phyloP scores from a whole-genome alignment of 2,113 vertebrate species.

The Sialia sialis region DNA sequence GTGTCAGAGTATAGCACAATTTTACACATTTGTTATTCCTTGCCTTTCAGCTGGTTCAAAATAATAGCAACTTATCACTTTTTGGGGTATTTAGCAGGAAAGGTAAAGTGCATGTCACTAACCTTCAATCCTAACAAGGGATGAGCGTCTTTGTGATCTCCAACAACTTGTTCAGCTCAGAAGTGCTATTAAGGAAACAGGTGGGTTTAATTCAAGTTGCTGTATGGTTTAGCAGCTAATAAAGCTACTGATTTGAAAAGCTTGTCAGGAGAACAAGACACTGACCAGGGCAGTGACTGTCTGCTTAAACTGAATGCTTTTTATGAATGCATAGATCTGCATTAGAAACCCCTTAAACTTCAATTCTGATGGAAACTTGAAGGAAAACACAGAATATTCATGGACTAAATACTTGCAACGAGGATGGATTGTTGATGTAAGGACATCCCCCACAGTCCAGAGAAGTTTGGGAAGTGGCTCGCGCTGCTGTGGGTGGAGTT shows the following conservation, averaged over 20 bases:
- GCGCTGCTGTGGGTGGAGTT: neutral
- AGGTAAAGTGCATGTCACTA: neutral
- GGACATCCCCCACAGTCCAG: neutral
- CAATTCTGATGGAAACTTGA: neutral
- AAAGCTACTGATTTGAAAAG: neutral
- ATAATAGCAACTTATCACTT: neutral
- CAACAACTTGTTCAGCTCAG: neutral
- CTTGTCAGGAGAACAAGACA: neutral
- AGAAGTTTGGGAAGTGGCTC: neutral
- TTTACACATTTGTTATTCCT: neutral
- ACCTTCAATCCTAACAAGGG: neutral
- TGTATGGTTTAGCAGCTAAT: neutral
- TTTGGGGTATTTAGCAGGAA: neutral
- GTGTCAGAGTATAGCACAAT: neutral
- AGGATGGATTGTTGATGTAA: neutral
- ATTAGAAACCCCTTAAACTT: neutral
- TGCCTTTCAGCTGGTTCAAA: neutral
- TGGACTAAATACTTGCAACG: neutral
- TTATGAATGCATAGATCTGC: neutral
- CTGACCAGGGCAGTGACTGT: neutral
- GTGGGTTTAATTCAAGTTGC: neutral
- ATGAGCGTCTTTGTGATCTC: neutral
- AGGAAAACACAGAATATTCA: neutral
- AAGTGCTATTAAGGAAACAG: slow-evolving; percentile 1
- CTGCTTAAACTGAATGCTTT: neutral